A percentile compares a stretch with the other conserved stretches of the same genome.
These are phyloP conservation scores for Sipunculus nudus DNA, from an alignment of 2,888 invertebrate genomes.

Conservation along the genomic window DNA sequence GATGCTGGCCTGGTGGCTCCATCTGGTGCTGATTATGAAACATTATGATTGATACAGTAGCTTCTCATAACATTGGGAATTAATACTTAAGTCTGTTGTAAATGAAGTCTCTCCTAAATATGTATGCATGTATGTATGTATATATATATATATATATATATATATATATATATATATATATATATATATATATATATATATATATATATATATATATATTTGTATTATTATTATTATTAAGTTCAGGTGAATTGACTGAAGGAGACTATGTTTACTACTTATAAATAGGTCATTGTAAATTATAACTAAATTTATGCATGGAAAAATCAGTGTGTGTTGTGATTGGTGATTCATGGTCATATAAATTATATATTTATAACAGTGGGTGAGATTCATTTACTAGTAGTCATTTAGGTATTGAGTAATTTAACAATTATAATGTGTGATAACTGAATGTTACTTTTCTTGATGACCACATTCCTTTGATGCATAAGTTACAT, in stretches of 20 bases:
- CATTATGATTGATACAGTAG: conserved; percentile 7
- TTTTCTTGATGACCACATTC: no score
- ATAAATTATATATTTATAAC: neutral
- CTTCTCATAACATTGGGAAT: neutral
- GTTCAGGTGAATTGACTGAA: neutral
- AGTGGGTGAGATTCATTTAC: neutral
- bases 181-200: neutral
- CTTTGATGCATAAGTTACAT: no score
- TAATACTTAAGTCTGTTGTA: neutral
- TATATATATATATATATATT: neutral
- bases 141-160: neutral
- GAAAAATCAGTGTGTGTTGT: no score
- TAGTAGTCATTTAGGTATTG: no score
- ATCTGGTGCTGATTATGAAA: conserved; percentile 13
- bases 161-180: neutral
- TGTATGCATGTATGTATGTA: neutral
- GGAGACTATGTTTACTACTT: no score
- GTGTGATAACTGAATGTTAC: no score
- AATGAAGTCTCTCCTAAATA: neutral
- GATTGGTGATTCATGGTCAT: neutral
- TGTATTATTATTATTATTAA: neutral
- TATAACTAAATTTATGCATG: no score
- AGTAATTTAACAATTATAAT: no score
- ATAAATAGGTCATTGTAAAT: no score
- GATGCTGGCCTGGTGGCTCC: neutral